These are phyloP conservation scores for Tetragonisca angustula DNA, from an alignment of 2,888 invertebrate species.

Conservation along the genomic window DNA sequence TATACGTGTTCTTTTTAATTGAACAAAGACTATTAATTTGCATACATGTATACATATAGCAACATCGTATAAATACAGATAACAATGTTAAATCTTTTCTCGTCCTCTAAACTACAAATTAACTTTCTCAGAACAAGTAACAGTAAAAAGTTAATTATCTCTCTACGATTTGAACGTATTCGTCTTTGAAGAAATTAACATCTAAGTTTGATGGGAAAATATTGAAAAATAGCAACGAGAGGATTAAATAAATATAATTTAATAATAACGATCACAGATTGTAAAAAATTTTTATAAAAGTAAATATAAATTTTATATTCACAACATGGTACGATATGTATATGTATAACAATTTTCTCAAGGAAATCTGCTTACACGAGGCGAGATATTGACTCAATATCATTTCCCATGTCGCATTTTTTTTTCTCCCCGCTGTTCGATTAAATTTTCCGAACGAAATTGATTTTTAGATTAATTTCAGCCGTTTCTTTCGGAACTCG, in stretches of 20 bases:
- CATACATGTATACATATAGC: no score
- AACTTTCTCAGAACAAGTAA: background rate
- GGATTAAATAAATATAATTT: background rate
- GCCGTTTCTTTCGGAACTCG: background rate
- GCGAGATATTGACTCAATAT: background rate
- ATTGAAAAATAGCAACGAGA: no score
- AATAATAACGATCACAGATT: background rate
- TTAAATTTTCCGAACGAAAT: background rate
- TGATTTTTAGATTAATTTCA: slow-evolving; percentile 22
- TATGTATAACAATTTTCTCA: background rate
- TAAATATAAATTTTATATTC: background rate
- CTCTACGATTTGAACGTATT: background rate
- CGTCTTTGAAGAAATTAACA: background rate
- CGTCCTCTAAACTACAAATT: background rate
- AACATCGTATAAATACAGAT: no score
- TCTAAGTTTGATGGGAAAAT: no score
- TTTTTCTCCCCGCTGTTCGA: background rate
- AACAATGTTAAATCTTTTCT: no score
- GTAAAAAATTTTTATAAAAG: background rate
- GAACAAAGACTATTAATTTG: no score
- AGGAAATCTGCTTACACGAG: background rate
- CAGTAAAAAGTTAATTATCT: background rate
- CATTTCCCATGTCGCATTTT: background rate
- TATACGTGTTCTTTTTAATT: no score
- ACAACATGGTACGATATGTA: background rate